These are phyloP conservation scores for Microcebus tavaratra DNA, from an alignment of 2,113 vertebrate genomes.

Conservation along the genomic window DNA sequence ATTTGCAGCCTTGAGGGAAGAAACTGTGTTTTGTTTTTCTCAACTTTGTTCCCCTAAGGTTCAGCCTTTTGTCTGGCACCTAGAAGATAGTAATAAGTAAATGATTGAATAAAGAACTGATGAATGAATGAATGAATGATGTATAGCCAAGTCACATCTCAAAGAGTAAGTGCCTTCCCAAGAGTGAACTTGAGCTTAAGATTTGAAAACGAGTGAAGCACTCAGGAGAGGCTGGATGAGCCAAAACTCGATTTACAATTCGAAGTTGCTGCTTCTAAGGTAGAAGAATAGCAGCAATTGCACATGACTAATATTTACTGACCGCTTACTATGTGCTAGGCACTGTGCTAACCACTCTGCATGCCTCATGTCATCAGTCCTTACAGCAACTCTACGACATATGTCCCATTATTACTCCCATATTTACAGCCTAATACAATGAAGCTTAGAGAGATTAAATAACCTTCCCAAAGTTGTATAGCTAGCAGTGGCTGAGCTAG, in stretches of 20 bases:
- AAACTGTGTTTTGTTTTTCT: neutral
- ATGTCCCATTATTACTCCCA: neutral
- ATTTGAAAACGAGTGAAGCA: neutral
- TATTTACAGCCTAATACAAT: neutral
- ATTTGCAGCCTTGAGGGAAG: neutral
- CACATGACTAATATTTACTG: neutral
- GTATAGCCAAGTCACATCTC: neutral
- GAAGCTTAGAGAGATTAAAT: neutral
- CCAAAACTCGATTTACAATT: neutral
- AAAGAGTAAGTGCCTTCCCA: neutral
- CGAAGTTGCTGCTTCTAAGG: neutral
- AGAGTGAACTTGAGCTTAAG: neutral
- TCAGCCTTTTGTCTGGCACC: neutral
- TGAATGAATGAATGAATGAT: neutral
- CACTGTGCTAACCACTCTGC: neutral
- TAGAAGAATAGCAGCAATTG: neutral
- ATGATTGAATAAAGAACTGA: neutral
- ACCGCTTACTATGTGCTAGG: neutral
- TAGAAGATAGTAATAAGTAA: neutral
- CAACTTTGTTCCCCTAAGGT: neutral
- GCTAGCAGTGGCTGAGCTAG: neutral
- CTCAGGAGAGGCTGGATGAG: neutral
- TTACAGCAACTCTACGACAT: neutral
- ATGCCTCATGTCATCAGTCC: neutral
- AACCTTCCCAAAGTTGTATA: neutral